phyloP scores from a whole-genome alignment of 2,888 invertebrate genomes.

The Aleiodes leptofemur region DNA sequence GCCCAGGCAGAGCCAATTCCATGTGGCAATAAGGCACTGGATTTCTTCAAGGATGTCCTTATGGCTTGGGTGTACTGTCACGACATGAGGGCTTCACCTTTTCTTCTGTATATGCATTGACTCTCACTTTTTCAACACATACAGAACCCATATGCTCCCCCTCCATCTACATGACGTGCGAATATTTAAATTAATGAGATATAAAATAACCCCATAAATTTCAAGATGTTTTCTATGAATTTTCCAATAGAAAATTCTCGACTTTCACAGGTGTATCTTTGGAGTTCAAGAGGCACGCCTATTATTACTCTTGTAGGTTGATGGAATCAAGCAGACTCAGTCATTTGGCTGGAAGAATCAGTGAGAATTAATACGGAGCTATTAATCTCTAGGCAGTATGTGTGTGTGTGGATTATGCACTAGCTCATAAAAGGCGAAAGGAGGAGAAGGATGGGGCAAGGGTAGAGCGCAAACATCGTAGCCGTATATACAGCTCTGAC shows the following conservation, averaged over 20 bases:
- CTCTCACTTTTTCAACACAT: too few relatives aligned
- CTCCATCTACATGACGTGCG: too few relatives aligned
- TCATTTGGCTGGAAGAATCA: slow-evolving; percentile 72
- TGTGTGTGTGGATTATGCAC: slow-evolving; percentile 28
- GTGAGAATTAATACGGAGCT: slow-evolving; percentile 74
- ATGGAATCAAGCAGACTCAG: slow-evolving; percentile 73
- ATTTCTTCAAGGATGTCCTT: slow-evolving; percentile 69
- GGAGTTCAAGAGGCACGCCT: slow-evolving; percentile 61
- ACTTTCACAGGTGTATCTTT: slow-evolving; percentile 40
- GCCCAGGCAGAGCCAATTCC: slow-evolving; percentile 68
- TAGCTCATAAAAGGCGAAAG: slow-evolving; percentile 30
- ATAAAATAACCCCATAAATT: too few relatives aligned
- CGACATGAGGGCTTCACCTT: slow-evolving; percentile 67
- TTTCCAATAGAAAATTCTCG: too few relatives aligned
- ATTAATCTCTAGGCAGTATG: slow-evolving; percentile 69
- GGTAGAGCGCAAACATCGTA: slow-evolving; percentile 38
- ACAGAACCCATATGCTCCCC: too few relatives aligned
- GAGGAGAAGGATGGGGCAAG: slow-evolving; percentile 17
- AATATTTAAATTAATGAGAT: too few relatives aligned
- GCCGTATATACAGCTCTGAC: slow-evolving; percentile 48
- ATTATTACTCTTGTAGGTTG: slow-evolving; percentile 72
- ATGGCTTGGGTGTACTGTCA: slow-evolving; percentile 68
- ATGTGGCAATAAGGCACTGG: slow-evolving; percentile 68
- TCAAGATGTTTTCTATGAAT: too few relatives aligned
- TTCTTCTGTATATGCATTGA: slow-evolving; percentile 2